Percentiles rank a stretch among this genome's conserved stretches.
Conservation (phyloP, 2,888 invertebrate genomes). For the Cataglyphis rosenhaueri region DNA sequence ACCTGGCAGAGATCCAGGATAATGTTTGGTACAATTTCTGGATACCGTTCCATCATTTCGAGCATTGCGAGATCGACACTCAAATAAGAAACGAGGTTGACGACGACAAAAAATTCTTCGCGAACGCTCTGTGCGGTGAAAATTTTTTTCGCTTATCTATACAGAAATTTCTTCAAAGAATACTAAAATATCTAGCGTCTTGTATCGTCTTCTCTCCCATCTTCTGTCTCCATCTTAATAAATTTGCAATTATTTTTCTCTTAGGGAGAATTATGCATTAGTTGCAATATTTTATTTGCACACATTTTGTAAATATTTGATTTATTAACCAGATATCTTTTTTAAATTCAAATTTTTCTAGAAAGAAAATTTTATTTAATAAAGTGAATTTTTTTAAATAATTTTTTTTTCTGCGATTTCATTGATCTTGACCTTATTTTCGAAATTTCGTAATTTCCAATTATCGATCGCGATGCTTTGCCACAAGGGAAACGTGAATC, state of each 20-base stretch:
- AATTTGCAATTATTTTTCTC: conserved; percentile 6
- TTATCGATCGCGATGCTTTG: neutral
- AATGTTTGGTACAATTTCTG: conserved; percentile 74
- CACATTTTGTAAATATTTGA: neutral
- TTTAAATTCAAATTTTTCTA: neutral
- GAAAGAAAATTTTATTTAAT: conserved; percentile 3
- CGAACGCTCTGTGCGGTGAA: neutral
- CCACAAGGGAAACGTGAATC: conserved; percentile 1
- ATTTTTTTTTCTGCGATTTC: neutral
- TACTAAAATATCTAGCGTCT: neutral
- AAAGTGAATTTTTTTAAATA: neutral
- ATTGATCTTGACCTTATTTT: neutral
- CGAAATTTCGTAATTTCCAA: neutral
- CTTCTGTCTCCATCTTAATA: neutral
- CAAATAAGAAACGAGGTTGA: conserved; percentile 59
- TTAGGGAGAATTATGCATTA: neutral
- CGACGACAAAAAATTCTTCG: conserved; percentile 45
- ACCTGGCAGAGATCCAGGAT: conserved; percentile 74
- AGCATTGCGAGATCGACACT: conserved; percentile 71
- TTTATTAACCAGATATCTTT: neutral
- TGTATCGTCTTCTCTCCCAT: neutral
- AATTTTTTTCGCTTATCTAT: conserved; percentile 36
- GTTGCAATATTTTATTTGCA: conserved; percentile 1
- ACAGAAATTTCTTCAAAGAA: conserved; percentile 5
- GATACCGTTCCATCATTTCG: conserved; percentile 68